phyloP scores from a whole-genome alignment of 2,113 vertebrate species.

The Carlito syrichta region DNA sequence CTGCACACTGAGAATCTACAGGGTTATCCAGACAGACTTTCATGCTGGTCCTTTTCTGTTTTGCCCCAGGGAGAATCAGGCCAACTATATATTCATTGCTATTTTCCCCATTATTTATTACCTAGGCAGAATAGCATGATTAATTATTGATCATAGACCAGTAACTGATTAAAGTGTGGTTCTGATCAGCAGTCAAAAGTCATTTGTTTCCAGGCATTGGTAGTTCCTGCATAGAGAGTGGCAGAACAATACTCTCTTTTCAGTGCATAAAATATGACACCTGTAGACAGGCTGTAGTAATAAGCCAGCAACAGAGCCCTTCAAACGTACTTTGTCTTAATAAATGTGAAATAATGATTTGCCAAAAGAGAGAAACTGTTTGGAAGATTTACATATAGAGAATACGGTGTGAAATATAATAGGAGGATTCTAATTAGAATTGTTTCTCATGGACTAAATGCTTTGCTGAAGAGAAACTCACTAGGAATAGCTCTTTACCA shows the following conservation, averaged over 20 bases:
- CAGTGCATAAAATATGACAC: slow-evolving; percentile 67
- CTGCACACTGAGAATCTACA: not conserved
- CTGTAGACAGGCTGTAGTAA: slow-evolving; percentile 65
- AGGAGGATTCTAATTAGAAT: slow-evolving; percentile 69
- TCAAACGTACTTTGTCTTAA: slow-evolving; percentile 56
- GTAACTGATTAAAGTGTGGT: slow-evolving; percentile 78
- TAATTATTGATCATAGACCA: slow-evolving; percentile 79
- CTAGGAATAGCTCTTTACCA: slow-evolving; percentile 61
- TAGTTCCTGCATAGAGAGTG: slow-evolving; percentile 37
- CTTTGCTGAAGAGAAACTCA: slow-evolving; percentile 54
- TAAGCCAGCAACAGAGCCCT: slow-evolving; percentile 29
- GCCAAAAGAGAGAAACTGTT: slow-evolving; percentile 69
- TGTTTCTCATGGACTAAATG: slow-evolving; percentile 60
- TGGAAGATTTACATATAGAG: slow-evolving; percentile 65
- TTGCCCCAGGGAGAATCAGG: slow-evolving; percentile 64
- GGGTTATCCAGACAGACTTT: slow-evolving; percentile 42
- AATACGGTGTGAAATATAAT: slow-evolving; percentile 62
- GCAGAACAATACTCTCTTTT: slow-evolving; percentile 59
- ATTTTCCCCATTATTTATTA: slow-evolving; percentile 78
- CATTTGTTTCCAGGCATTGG: slow-evolving; percentile 70
- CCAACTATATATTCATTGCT: slow-evolving; percentile 76
- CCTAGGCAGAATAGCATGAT: slow-evolving; percentile 75
- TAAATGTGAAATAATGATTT: slow-evolving; percentile 75
- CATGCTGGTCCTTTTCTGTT: slow-evolving; percentile 51
- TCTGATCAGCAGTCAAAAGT: slow-evolving; percentile 78